Evolutionary conservation across 2,113 vertebrate genomes (phyloP), one percentile per base, ranked within the genome.

Genomic region (Odontophorus gujanensis): DNA sequence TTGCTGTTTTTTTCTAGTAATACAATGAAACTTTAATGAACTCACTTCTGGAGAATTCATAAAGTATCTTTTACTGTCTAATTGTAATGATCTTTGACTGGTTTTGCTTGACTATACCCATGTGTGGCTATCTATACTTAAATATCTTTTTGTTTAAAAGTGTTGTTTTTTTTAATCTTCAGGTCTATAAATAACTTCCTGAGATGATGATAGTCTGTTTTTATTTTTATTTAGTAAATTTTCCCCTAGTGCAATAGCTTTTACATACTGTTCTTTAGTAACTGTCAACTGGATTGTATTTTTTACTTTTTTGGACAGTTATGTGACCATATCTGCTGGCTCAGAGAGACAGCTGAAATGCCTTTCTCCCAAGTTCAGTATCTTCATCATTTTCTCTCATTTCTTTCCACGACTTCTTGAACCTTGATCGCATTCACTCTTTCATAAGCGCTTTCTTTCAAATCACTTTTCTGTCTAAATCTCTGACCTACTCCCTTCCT

Each of bases 371-470:
- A 50, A 34, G 32, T 62, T 89, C 43, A 53, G 78, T 58, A 11
- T 43, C 8, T 25, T 59, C 57, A 36, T 19, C 8, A 43, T 30
- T 85, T 65, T 86, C 28, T 87, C 47, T 82, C 4, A 0, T 26
- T 84, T 84, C 71, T 66, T 84, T 67, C 42, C 47, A 48, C 81
- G 84, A 38, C 69, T 87, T 75, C 74, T 89, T 91, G 66, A 92
- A 95, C 81, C 38, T 20, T 72, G 61, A 63, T 40, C 61, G 6
- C 61, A 28, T 40, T 40, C 16, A 10, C 18, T 82, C 28, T 66
- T 82, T 58, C 55, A 42, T 69, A 28, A 59, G 73, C 55, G 48
- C 4, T 2, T 76, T 91, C 75, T 89, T 87, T 77, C 59, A 76
- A 30, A 76, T 73, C 63, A 43, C 36, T 91, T 73, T 81, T 75